Evolutionary conservation across 2,888 invertebrate genomes (phyloP).

Genomic region (Dynastes hyllus): DNA sequence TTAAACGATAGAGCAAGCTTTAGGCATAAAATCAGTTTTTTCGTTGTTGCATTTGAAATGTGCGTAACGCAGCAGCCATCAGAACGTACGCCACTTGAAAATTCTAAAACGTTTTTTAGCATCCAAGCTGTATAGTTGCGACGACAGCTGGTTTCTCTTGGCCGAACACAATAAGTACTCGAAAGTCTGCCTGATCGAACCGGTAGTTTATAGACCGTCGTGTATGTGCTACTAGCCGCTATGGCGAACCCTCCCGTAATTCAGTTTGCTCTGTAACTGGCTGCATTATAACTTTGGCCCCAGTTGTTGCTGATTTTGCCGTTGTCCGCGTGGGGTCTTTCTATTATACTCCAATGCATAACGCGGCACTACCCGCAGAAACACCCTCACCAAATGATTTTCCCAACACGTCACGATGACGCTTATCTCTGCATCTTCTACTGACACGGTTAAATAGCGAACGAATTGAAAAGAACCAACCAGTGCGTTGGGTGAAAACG

Average conservation of each 20-base stretch:
- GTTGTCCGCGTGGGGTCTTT: slow-evolving; percentile 51
- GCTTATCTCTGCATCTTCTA: slow-evolving; percentile 53
- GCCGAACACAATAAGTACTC: slow-evolving; percentile 59
- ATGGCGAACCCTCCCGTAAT: slow-evolving; percentile 56
- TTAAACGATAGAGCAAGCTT: no score
- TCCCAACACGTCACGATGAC: slow-evolving; percentile 52
- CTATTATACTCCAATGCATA: slow-evolving; percentile 45
- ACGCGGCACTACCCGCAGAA: slow-evolving; percentile 25
- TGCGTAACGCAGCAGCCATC: slow-evolving; percentile 12
- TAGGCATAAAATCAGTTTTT: background rate
- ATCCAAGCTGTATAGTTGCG: slow-evolving; percentile 27
- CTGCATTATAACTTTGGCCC: slow-evolving; percentile 53
- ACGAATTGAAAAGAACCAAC: slow-evolving; percentile 30
- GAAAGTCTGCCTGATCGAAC: slow-evolving; percentile 60
- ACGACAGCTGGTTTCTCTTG: slow-evolving; percentile 59
- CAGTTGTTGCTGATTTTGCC: slow-evolving; percentile 51
- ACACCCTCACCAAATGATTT: slow-evolving; percentile 47
- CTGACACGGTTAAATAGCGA: slow-evolving; percentile 42
- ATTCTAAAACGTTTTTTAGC: slow-evolving; percentile 48
- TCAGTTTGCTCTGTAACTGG: slow-evolving; percentile 58
- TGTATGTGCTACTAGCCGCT: slow-evolving; percentile 41
- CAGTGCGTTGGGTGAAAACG: background rate
- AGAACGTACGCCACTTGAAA: slow-evolving; percentile 29
- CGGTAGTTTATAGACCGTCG: slow-evolving; percentile 31
- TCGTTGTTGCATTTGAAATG: slow-evolving; percentile 19